Conservation (phyloP, 2,888 invertebrate genomes). For the Dorcus hopei region DNA sequence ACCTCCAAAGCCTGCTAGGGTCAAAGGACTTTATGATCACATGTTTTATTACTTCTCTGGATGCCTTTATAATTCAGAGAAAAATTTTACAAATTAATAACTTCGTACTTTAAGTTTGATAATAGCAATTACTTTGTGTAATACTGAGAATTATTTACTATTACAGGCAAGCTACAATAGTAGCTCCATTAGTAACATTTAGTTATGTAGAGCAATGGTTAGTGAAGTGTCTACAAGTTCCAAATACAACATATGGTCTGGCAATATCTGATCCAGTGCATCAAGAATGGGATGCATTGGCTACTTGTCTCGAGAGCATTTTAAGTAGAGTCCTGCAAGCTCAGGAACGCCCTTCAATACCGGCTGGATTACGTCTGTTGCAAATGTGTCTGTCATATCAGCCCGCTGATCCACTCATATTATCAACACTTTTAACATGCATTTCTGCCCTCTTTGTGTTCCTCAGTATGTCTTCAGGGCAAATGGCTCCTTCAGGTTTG, state of each 20-base stretch:
- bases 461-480: conserved; percentile 82
- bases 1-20: too few relatives aligned
- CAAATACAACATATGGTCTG: conserved; percentile 41
- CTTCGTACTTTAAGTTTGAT: too few relatives aligned
- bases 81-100: too few relatives aligned
- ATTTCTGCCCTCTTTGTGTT: conserved; percentile 90
- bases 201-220: conserved; percentile 82
- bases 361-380: conserved; percentile 72
- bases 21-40: too few relatives aligned
- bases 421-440: conserved; percentile 84
- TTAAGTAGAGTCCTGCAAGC: conserved; percentile 73
- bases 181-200: conserved; percentile 80
- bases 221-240: conserved; percentile 63
- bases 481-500: conserved; percentile 56
- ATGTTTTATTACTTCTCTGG: too few relatives aligned
- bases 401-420: conserved; percentile 75
- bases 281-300: conserved; percentile 82
- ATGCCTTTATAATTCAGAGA: too few relatives aligned
- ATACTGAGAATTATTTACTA: too few relatives aligned
- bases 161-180: conserved; percentile 70
- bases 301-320: conserved; percentile 76
- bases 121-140: too few relatives aligned
- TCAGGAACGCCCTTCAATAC: conserved; percentile 70
- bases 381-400: conserved; percentile 74
- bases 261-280: conserved; percentile 64